phyloP scores from a whole-genome alignment of 2,888 invertebrate species.

The Hypselothyrea guttata region DNA sequence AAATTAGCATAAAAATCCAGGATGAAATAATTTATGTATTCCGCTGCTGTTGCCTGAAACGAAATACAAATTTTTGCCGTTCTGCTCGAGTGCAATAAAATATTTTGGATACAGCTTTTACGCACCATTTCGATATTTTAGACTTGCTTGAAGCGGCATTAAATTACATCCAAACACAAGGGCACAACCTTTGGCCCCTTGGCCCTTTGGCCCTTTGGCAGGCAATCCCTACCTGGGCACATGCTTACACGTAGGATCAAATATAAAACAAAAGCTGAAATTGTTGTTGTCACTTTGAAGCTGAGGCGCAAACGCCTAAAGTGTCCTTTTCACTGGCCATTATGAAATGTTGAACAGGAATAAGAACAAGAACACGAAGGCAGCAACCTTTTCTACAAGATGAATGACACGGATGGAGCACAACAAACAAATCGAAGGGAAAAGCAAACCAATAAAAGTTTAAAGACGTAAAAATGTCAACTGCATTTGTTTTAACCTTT shows the following conservation, averaged over 20 bases:
- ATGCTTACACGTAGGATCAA: constrained; percentile 47
- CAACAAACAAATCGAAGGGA: constrained; percentile 63
- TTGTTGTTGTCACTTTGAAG: constrained; percentile 64
- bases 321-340: constrained; percentile 66
- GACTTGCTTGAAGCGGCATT: constrained; percentile 53
- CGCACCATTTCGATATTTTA: constrained; percentile 39
- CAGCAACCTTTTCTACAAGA: constrained; percentile 44
- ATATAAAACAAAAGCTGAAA: constrained; percentile 55
- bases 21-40: constrained; percentile 38
- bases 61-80: constrained; percentile 21
- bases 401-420: constrained; percentile 5
- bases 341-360: constrained; percentile 49
- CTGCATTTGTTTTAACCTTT: constrained; percentile 66
- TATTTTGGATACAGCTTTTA: constrained; percentile 22
- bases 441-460: constrained; percentile 58
- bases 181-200: constrained; percentile 18
- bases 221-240: too few relatives aligned
- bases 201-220: background rate
- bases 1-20: constrained; percentile 39
- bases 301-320: constrained; percentile 51
- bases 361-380: too few relatives aligned
- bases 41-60: constrained; percentile 28
- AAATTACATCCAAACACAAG: constrained; percentile 48
- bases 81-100: constrained; percentile 36
- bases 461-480: constrained; percentile 73